A percentile compares a stretch with the other conserved stretches of the same genome.
phyloP scores from a whole-genome alignment of 2,113 vertebrate species.

The Cariama cristata region DNA sequence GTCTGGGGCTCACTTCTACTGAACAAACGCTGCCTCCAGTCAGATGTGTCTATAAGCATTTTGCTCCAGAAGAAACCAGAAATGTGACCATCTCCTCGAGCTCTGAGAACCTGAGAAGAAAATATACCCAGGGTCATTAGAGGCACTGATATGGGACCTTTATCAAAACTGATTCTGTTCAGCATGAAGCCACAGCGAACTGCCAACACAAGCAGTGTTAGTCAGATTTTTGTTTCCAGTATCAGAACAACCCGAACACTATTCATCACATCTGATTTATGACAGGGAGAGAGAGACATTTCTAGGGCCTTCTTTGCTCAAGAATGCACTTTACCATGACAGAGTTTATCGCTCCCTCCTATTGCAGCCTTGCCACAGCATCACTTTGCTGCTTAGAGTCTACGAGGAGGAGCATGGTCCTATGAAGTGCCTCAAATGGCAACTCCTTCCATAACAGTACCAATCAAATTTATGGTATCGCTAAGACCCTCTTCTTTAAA shows the following conservation, averaged over 20 bases:
- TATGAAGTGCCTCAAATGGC: not conserved
- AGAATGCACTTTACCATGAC: not conserved
- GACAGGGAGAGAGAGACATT: not conserved
- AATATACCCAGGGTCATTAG: not conserved
- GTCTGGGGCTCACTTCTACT: not conserved
- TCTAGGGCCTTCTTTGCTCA: not conserved
- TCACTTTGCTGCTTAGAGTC: not conserved
- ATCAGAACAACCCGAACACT: not conserved
- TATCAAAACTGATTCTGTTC: not conserved
- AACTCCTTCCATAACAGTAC: not conserved
- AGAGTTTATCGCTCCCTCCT: not conserved
- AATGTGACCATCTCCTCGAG: not conserved
- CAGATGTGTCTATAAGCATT: not conserved
- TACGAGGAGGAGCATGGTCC: not conserved
- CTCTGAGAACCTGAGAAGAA: not conserved
- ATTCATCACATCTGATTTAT: not conserved
- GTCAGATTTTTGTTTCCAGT: not conserved
- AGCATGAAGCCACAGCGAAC: not conserved
- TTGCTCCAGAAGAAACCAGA: not conserved
- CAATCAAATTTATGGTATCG: not conserved
- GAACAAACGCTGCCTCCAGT: not conserved
- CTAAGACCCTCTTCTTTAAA: not conserved
- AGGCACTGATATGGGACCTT: not conserved
- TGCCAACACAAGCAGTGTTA: not conserved
- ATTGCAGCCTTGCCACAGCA: not conserved